Base-by-base conservation (phyloP, 2,113 vertebrate species). In the Macrotis lagotis region DNA sequence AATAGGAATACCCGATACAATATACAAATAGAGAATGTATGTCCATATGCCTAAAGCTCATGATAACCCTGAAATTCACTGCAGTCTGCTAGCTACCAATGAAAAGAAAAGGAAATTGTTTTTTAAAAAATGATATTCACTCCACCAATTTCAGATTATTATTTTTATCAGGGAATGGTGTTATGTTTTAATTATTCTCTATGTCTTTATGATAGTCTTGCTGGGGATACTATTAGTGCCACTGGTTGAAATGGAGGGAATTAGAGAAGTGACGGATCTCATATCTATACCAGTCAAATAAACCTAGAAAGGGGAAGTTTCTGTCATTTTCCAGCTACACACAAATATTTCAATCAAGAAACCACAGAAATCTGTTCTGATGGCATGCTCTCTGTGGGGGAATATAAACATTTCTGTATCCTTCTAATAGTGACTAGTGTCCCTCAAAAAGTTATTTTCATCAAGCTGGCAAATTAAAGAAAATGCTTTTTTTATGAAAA, bases 1-100 rank as follows among this genome's bases (percentile, higher is more conserved):
- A 90, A 88, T 96, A 91, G 25, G 96, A 96, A 91, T 96, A 89
- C 92, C 97, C 96, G 96, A 98, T 98, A 98, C 97, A 97, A 97
- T 96, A 98, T 90, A 97, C 66, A 83, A 94, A 95, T 93, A 24
- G 14, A 90, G 59, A 92, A 93, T 48, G 93, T 95, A 96, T 94
- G 97, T 74, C 83, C 50, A 25, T 91, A 88, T 28, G 48, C 88
- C 51, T 37, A 53, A 50, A 83, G 26, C 55, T 52, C n/a, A 51
- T 49, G 94, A 49, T 59, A 59, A n/a, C 25, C 59, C 48, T 50
- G 48, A 24, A 95, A 47, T 31, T 95, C 90, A 93, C 95, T 90
- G 51, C 94, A 55, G 51, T 51, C 94, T 74, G 88, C 89, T 92
- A 96, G 97, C 83, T 50, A 47, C 91, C 92, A 37, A 95, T 51